Base-by-base conservation (phyloP, 2,113 vertebrate genomes). In the Pituophis catenifer region DNA sequence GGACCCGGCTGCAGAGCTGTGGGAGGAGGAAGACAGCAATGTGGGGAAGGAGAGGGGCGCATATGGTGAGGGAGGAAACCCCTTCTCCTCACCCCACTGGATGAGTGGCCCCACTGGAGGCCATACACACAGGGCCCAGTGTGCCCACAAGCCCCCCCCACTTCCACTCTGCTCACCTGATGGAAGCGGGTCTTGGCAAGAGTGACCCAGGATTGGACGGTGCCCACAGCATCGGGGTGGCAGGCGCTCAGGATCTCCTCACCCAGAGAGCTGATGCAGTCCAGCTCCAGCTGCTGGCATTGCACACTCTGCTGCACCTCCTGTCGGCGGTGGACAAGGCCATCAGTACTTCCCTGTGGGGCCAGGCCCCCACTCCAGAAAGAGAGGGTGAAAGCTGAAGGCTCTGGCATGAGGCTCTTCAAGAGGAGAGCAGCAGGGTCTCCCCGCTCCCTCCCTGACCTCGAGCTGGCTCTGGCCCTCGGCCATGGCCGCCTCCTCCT, bases 181-280 rank as follows among this genome's bases (percentile, higher is more conserved):
- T 99, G 98, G 94, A 98, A 99, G 95, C 99, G 98, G 48, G 97
- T 98, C 94, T 97, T 98, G 89, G 98, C 97, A 0, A 98, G 98
- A 0, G 97, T 98, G 95, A 99, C 97, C 98, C 98, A 99, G 57
- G 98, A 98, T 88, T 98, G 98, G 89, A 99, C 94, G 53, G 98
- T 98, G 95, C 98, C 98, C 90, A 98, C 24, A 0, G 98, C 98
- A 93, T 99, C 98, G 0, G 98, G 98, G 75, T 99, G 98, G 96
- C 98, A 99, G 91, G 96, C 95, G 15, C 96, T 52, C 53, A 99
- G 97, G 95, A 99, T 99, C 96, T 98, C 97, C 70, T 99, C 98
- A 10, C 98, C 98, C 93, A 99, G 96, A 5, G 96, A 96, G 3
- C 96, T 96, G 95, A 99, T 98, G 87, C 97, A 98, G 81, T 98